Evolutionary conservation across 2,113 vertebrate genomes (phyloP).

Genomic region (Quiscalus mexicanus): DNA sequence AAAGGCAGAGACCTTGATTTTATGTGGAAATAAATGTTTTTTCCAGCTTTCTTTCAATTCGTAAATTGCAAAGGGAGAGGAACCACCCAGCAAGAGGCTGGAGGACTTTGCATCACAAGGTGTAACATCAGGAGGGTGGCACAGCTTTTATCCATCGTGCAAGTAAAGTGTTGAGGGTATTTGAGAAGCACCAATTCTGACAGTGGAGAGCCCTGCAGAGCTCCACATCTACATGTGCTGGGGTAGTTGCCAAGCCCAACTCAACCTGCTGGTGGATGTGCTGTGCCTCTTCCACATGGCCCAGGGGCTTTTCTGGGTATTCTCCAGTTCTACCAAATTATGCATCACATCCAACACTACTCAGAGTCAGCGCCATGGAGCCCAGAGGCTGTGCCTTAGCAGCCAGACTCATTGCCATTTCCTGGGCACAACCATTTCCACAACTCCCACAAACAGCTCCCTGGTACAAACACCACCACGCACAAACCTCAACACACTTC

Average conservation of each 20-base stretch:
- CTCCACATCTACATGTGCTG: neutral
- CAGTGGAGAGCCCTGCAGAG: neutral
- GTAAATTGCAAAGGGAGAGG: neutral
- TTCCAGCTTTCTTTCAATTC: neutral
- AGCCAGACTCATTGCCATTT: neutral
- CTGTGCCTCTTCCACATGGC: neutral
- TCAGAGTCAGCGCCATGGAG: neutral
- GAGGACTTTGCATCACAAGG: neutral
- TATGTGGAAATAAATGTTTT: accelerated
- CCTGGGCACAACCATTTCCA: neutral
- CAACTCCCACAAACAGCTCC: neutral
- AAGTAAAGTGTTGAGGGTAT: neutral
- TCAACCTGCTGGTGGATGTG: neutral
- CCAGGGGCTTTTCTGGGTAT: neutral
- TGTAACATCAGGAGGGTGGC: neutral
- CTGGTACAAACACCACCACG: neutral
- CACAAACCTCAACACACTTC: neutral
- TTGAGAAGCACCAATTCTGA: neutral
- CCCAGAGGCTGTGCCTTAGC: neutral
- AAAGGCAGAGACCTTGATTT: neutral
- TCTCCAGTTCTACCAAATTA: neutral
- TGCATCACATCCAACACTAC: neutral
- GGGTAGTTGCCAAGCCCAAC: neutral
- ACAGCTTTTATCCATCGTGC: neutral
- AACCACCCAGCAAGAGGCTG: neutral